Base-by-base conservation (phyloP, 2,113 vertebrate species). In the Illadopsis cleaveri region DNA sequence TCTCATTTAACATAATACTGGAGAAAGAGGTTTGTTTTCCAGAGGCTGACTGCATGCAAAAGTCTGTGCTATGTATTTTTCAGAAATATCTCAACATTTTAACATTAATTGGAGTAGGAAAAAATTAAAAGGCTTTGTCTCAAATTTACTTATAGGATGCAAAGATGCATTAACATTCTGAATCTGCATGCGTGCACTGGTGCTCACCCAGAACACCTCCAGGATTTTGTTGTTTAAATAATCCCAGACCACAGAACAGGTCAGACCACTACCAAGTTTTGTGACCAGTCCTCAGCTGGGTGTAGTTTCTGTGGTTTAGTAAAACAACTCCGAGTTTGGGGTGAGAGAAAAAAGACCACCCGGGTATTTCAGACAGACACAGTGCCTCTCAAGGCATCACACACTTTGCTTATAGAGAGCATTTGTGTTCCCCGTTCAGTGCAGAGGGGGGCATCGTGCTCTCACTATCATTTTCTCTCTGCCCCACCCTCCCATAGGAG, bases 401-500 rank as follows among this genome's bases (percentile, higher is more conserved):
- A 7, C 7, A 1, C 35, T 33, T 68, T 27, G 24, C 35, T 35
- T 13, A 15, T 0, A 11, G 62, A 21, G 24, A 30, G 38, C 21
- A 19, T 30, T 57, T 35, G 12, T 56, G 23, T 65, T 69, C 30
- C 37, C 18, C 2, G 0, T 35, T 33, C 25, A 11, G 20, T 12
- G 40, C 38, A 42, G 48, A 68, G 24, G 4, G 22, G 13, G 9
- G 6, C n/a, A 61, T 7, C 0, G 0, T 2, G 12, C 28, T 62
- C 25, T 35, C 1, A 0, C 53, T 11, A 2, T 20, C 30, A 2
- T 54, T 57, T 57, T 15, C 1, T 9, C 2, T 12, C 35, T 57
- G 60, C 28, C 19, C 57, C 51, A 50, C 16, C 42, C 38, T 86
- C 58, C 42, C 72, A 16, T 1, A 0, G 4, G 33, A 69, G 31